A percentile compares a stretch with the other conserved stretches of the same genome.
phyloP scores from a whole-genome alignment of 2,797 vertebrate species.

The Cebuella pygmaea region DNA sequence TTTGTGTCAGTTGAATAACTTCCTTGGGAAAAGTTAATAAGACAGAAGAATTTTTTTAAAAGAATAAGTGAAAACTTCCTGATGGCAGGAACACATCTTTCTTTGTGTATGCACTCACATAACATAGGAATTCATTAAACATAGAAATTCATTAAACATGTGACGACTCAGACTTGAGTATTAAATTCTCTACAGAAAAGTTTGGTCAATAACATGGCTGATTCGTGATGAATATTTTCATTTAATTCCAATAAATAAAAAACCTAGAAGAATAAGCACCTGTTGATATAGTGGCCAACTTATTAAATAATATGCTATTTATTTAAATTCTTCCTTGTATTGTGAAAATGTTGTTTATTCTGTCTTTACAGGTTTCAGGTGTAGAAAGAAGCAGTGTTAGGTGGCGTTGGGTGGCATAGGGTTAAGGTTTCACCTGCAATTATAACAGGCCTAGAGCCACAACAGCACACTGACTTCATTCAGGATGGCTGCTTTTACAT shows the following conservation, averaged over 20 bases:
- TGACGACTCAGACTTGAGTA: constrained; percentile 1
- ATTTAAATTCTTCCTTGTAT: neutral
- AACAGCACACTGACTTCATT: neutral
- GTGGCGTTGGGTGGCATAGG: neutral
- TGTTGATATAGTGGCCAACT: neutral
- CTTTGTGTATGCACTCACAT: neutral
- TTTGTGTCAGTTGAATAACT: constrained; percentile 41
- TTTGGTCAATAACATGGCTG: neutral
- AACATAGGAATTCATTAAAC: constrained; percentile 35
- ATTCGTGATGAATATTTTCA: constrained; percentile 10
- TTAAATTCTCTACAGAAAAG: constrained; percentile 29
- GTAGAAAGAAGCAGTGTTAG: neutral
- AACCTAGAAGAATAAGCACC: neutral
- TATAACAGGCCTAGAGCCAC: neutral
- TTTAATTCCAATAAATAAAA: neutral
- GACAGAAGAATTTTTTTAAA: neutral
- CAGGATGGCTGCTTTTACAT: neutral
- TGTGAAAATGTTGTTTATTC: neutral
- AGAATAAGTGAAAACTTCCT: constrained; percentile 3
- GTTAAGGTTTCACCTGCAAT: neutral
- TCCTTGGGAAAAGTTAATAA: neutral
- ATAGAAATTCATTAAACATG: constrained; percentile 27
- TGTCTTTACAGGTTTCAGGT: neutral
- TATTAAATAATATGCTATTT: neutral
- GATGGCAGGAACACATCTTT: neutral